Percentiles rank a stretch among this genome's conserved stretches.
These are phyloP conservation scores for Cephalotes varians DNA, from an alignment of 2,888 invertebrate species.

Conservation along the genomic window DNA sequence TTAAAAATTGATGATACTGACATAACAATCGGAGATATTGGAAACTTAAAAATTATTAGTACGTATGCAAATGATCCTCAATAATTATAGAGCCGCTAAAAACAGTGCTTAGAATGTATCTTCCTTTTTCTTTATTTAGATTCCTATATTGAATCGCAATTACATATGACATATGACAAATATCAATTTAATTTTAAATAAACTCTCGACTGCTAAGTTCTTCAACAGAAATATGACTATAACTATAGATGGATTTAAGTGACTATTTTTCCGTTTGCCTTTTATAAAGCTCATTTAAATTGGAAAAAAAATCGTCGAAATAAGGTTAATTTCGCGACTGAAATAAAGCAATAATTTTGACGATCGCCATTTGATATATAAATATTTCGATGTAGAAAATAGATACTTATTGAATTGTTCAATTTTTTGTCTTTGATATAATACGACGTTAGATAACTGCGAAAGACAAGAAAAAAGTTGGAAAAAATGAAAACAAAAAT, in stretches of 20 bases:
- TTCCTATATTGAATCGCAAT: not conserved
- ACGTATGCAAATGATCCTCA: not conserved
- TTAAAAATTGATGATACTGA: not conserved
- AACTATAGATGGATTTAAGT: not conserved
- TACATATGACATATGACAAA: not conserved
- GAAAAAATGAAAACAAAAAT: not conserved
- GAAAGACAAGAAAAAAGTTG: not conserved
- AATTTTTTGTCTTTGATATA: not conserved
- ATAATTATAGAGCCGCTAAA: not conserved
- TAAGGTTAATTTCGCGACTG: constrained; percentile 28
- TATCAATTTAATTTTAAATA: constrained; percentile 20
- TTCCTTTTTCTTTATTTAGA: not conserved
- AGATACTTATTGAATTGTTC: constrained; percentile 23
- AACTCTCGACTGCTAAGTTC: not conserved
- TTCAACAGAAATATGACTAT: not conserved
- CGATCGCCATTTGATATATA: constrained; percentile 40
- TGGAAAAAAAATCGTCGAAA: constrained; percentile 8
- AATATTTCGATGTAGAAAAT: constrained; percentile 8
- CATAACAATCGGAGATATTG: not conserved
- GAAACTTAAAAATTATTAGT: not conserved
- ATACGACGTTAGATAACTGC: not conserved
- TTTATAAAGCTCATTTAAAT: constrained; percentile 30
- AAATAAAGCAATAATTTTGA: constrained; percentile 37
- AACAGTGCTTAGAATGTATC: not conserved
- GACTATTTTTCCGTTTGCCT: not conserved